phyloP scores from a whole-genome alignment of 37 sponge, comb jelly and placozoan genomes.

The Halichondria panicea region DNA sequence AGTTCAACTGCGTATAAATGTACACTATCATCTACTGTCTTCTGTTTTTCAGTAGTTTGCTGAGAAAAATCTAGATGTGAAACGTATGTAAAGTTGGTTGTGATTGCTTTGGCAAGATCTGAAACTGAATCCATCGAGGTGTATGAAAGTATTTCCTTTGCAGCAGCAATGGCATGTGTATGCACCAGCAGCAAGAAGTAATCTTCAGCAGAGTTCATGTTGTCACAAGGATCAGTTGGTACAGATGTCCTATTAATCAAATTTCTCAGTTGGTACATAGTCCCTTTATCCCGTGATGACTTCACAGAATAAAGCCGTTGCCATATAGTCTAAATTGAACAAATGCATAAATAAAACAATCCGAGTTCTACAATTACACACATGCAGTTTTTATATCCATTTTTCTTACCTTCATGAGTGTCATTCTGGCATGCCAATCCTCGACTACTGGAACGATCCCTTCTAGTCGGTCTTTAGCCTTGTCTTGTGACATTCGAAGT shows the following conservation, averaged over 20 bases:
- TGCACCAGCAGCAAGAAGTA: slow-evolving; percentile 28
- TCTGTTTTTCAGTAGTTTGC: too few species aligned
- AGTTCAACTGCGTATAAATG: slow-evolving; percentile 11
- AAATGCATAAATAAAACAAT: slow-evolving; percentile 14
- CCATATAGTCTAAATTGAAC: too few species aligned
- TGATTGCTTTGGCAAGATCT: too few species aligned
- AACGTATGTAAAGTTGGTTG: too few species aligned
- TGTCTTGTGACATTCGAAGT: slow-evolving; percentile 13
- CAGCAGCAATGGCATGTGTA: slow-evolving; percentile 29
- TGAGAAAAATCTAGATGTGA: too few species aligned
- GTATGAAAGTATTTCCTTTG: too few species aligned
- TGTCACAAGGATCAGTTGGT: slow-evolving; percentile 3
- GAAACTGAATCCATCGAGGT: too few species aligned
- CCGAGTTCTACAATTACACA: neutral
- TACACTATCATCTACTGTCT: too few species aligned
- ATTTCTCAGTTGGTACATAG: slow-evolving; percentile 39
- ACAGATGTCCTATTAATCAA: slow-evolving; percentile 19
- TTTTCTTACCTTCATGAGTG: slow-evolving; percentile 36
- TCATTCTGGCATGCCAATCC: slow-evolving; percentile 43
- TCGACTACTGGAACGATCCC: slow-evolving; percentile 24
- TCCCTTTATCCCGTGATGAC: slow-evolving; percentile 26
- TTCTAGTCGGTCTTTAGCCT: slow-evolving; percentile 11
- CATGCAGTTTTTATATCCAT: too few species aligned
- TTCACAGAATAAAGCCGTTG: slow-evolving; percentile 3
- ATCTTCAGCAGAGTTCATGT: slow-evolving; percentile 46